phyloP scores from a whole-genome alignment of 2,888 invertebrate species.

The Bimastos eiseni region DNA sequence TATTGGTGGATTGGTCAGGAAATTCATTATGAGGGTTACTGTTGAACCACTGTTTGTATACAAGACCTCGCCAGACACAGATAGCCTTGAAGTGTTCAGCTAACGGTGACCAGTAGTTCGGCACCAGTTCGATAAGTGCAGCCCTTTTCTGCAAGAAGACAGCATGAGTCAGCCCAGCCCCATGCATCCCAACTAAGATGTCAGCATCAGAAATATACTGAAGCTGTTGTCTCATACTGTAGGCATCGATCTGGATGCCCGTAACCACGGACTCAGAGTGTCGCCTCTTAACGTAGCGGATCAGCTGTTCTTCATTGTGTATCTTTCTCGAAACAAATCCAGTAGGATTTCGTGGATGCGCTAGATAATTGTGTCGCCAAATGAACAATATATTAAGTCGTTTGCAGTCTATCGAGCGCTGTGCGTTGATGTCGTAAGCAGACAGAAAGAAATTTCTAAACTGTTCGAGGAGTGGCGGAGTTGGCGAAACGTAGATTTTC shows the following conservation, averaged over 20 bases:
- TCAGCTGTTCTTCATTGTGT: slow-evolving; percentile 56
- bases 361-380: slow-evolving; percentile 59
- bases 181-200: slow-evolving; percentile 61
- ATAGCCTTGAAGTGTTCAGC: slow-evolving; percentile 56
- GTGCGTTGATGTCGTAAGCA: slow-evolving; percentile 37
- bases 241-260: slow-evolving; percentile 54
- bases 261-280: slow-evolving; percentile 44
- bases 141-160: slow-evolving; percentile 56
- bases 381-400: slow-evolving; percentile 53
- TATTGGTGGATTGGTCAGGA: slow-evolving; percentile 38
- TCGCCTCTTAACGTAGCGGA: slow-evolving; percentile 44
- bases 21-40: slow-evolving; percentile 45
- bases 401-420: slow-evolving; percentile 48
- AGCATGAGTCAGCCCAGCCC: slow-evolving; percentile 58
- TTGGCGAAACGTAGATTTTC: slow-evolving; percentile 44
- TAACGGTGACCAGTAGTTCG: slow-evolving; percentile 49
- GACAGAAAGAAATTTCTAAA: slow-evolving; percentile 55
- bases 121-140: slow-evolving; percentile 56
- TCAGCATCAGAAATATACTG: slow-evolving; percentile 51
- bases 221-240: slow-evolving; percentile 54
- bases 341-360: slow-evolving; percentile 58
- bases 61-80: slow-evolving; percentile 55
- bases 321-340: slow-evolving; percentile 57
- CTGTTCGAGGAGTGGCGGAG: slow-evolving; percentile 53
- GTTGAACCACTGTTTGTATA: slow-evolving; percentile 57